Percentiles rank a stretch among this genome's conserved stretches.
Conservation (phyloP, 2,113 vertebrate species). For the Calidris pygmaea region DNA sequence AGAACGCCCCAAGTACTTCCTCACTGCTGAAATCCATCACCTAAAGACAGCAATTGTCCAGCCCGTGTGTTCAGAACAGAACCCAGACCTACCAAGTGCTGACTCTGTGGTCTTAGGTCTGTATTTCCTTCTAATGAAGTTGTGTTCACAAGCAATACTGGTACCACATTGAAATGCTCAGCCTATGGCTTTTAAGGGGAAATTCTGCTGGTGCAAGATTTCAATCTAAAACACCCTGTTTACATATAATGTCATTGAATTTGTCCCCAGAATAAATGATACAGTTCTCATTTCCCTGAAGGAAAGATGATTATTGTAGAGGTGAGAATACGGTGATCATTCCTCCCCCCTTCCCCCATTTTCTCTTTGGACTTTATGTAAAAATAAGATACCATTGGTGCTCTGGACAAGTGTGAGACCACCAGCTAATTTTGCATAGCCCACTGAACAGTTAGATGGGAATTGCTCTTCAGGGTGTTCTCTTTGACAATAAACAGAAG, state of each 20-base stretch:
- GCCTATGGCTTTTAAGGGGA: neutral
- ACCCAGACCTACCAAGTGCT: neutral
- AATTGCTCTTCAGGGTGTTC: conserved; percentile 77
- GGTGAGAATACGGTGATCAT: neutral
- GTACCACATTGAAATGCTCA: neutral
- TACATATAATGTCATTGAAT: neutral
- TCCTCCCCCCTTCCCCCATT: neutral
- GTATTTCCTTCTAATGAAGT: neutral
- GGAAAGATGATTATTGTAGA: neutral
- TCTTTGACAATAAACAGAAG: conserved; percentile 76
- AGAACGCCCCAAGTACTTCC: neutral
- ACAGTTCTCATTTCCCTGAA: neutral
- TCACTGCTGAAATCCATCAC: neutral
- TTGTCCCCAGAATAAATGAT: neutral
- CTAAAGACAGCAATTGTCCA: neutral
- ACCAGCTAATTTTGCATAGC: conserved; percentile 65
- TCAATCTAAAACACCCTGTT: neutral
- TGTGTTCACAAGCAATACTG: neutral
- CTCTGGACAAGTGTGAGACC: conserved; percentile 42
- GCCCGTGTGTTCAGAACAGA: neutral
- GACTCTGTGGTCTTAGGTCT: neutral
- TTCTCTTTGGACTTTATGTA: neutral
- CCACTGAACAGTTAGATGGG: conserved; percentile 63
- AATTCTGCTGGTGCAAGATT: neutral
- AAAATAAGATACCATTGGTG: neutral